Conservation (phyloP, 2,888 invertebrate species). For the Cactoblastis cactorum region DNA sequence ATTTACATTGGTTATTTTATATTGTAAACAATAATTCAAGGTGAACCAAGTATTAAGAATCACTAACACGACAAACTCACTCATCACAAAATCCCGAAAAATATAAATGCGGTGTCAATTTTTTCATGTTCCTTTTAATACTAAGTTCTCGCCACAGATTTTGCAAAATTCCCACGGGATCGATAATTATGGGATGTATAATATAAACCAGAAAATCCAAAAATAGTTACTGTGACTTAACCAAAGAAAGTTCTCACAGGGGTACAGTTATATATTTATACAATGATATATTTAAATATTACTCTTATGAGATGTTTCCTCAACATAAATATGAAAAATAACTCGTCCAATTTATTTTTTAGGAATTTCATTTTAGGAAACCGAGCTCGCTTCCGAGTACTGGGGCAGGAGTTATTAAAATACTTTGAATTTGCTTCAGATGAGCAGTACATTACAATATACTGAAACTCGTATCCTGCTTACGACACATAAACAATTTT, state of each 20-base stretch:
- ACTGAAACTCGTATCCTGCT: conserved; percentile 25
- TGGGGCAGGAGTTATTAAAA: conserved; percentile 52
- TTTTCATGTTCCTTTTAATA: too few relatives aligned
- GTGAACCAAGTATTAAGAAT: too few relatives aligned
- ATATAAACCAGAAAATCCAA: not conserved
- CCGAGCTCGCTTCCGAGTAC: conserved; percentile 27
- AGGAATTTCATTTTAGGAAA: conserved; percentile 38
- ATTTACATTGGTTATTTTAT: too few relatives aligned
- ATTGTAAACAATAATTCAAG: too few relatives aligned
- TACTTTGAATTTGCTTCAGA: conserved; percentile 44
- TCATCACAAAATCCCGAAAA: too few relatives aligned
- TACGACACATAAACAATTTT: conserved; percentile 43
- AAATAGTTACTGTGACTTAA: not conserved
- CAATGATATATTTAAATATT: not conserved
- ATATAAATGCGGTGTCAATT: too few relatives aligned
- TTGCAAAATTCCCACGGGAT: too few relatives aligned
- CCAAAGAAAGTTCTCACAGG: not conserved
- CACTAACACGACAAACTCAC: too few relatives aligned
- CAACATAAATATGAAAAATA: not conserved
- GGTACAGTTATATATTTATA: too few relatives aligned
- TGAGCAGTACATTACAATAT: conserved; percentile 26
- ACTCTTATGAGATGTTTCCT: not conserved
- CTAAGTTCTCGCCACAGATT: too few relatives aligned
- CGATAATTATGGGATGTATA: not conserved
- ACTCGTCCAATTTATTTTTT: conserved; percentile 24